Percentiles rank a stretch among this genome's conserved stretches.
Evolutionary conservation across 2,888 invertebrate genomes (phyloP).

Genomic region (Thymelicus acteon): DNA sequence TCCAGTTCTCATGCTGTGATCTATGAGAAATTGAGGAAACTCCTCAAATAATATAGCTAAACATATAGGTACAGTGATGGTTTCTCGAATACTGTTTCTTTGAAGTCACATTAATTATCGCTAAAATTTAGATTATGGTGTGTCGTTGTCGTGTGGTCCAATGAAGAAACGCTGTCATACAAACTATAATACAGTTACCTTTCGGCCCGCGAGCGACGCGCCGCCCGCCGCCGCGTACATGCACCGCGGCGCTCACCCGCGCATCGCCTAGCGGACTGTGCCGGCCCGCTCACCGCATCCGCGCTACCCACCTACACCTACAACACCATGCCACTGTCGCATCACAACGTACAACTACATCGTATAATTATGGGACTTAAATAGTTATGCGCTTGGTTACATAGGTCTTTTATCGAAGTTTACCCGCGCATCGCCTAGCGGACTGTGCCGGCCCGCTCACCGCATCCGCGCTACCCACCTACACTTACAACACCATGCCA

Average conservation of each 20-base stretch:
- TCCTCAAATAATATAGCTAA: no score
- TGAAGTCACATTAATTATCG: no score
- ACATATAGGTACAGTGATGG: no score
- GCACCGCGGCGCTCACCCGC: slow-evolving; percentile 69
- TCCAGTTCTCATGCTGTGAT: no score
- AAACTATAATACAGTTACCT: slow-evolving; percentile 71
- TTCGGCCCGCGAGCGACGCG: slow-evolving; percentile 93
- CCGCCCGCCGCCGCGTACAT: slow-evolving; percentile 97
- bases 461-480: slow-evolving; percentile 71
- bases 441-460: slow-evolving; percentile 57
- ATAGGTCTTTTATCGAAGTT: slow-evolving; percentile 39
- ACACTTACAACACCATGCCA: slow-evolving; percentile 57
- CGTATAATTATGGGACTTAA: not conserved
- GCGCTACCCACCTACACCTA: slow-evolving; percentile 70
- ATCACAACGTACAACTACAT: slow-evolving; percentile 8
- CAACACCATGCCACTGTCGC: slow-evolving; percentile 41
- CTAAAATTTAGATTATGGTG: no score
- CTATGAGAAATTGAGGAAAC: no score
- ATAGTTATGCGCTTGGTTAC: no score
- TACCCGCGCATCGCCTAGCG: slow-evolving; percentile 53
- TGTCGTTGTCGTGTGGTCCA: no score
- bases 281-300: slow-evolving; percentile 68
- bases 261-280: slow-evolving; percentile 52
- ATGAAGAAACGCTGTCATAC: no score
- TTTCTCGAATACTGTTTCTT: no score